Percentiles rank a stretch among this genome's conserved stretches.
These are phyloP conservation scores for Meta bourneti DNA, from an alignment of 2,888 invertebrate genomes.

Conservation along the genomic window DNA sequence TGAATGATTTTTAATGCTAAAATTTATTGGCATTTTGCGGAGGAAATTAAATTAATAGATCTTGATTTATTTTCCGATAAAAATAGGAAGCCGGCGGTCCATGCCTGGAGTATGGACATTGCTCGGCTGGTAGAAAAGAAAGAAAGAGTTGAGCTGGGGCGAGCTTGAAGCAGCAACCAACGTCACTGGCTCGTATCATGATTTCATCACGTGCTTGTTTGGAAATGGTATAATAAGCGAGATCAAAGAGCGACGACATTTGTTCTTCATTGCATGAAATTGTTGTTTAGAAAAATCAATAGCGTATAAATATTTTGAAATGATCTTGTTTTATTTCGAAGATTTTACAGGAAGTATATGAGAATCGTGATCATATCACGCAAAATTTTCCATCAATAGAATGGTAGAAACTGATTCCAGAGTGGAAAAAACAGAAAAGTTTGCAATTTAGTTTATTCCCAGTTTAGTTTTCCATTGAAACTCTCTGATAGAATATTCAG, in stretches of 20 bases:
- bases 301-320: too few relatives aligned
- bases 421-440: too few relatives aligned
- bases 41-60: conserved; percentile 45
- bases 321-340: too few relatives aligned
- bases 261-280: background rate
- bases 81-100: conserved; percentile 66
- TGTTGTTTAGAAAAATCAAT: too few relatives aligned
- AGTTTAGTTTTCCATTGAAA: too few relatives aligned
- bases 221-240: conserved; percentile 1
- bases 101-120: conserved; percentile 56
- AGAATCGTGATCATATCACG: too few relatives aligned
- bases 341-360: too few relatives aligned
- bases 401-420: too few relatives aligned
- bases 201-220: conserved; percentile 61
- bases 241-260: background rate
- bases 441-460: too few relatives aligned
- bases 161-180: background rate
- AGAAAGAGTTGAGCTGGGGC: conserved; percentile 62
- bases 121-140: conserved; percentile 55
- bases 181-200: conserved; percentile 42
- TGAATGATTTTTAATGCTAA: conserved; percentile 18
- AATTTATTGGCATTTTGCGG: conserved; percentile 72
- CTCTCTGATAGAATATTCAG: too few relatives aligned
- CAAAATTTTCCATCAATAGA: too few relatives aligned
- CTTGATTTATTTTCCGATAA: conserved; percentile 26